Percentiles rank a stretch among this genome's conserved stretches.
phyloP scores from a whole-genome alignment of 2,888 invertebrate species.

The Sminthurinus aureus region DNA sequence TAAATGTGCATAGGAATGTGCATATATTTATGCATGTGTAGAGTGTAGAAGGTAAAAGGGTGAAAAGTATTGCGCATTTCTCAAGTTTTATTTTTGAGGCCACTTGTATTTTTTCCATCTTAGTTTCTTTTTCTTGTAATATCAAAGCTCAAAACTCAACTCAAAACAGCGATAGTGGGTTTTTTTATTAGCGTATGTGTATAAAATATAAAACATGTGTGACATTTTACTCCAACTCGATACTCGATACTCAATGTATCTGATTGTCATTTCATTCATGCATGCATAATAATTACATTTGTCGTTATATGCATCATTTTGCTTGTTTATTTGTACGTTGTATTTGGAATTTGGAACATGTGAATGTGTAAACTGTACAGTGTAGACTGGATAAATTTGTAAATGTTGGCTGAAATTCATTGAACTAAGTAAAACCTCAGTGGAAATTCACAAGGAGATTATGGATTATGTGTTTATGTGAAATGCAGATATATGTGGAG shows the following conservation, averaged over 20 bases:
- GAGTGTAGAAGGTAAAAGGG: too few relatives aligned
- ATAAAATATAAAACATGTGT: neutral
- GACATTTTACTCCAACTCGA: neutral
- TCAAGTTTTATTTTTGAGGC: conserved; percentile 9
- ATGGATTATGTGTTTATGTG: conserved; percentile 1
- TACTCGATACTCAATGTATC: too few relatives aligned
- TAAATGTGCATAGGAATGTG: neutral
- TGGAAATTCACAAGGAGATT: neutral
- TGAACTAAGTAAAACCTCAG: neutral
- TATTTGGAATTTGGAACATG: neutral
- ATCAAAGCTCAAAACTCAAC: neutral
- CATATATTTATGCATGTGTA: too few relatives aligned
- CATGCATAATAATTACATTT: neutral
- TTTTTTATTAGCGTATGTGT: neutral
- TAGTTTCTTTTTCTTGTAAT: neutral
- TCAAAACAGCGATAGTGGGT: neutral
- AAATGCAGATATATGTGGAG: too few relatives aligned
- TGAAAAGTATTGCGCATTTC: neutral
- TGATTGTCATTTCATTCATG: neutral
- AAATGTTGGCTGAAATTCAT: neutral
- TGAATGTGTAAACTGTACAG: neutral
- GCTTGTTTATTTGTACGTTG: neutral
- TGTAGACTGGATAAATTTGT: neutral
- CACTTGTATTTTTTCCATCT: neutral
- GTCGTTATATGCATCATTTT: neutral